Conservation (phyloP, 2,797 vertebrate genomes). For the Enteromius unitaeniatus region DNA sequence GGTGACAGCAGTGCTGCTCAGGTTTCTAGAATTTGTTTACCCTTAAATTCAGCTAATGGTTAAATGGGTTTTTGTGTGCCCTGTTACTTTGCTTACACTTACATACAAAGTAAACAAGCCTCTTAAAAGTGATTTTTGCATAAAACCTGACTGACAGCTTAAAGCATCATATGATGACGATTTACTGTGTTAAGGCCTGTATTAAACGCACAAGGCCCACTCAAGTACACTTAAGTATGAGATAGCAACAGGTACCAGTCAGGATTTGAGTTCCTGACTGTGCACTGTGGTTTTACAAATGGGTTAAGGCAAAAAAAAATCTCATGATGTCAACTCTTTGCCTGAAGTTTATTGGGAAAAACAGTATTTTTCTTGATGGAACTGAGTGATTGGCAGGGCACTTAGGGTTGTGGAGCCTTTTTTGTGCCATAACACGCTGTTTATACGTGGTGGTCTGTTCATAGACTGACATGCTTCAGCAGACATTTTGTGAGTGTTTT, state of each 20-base stretch:
- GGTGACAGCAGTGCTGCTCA: background rate
- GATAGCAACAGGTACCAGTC: conserved; percentile 2
- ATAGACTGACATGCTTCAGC: conserved; percentile 30
- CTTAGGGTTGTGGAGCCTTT: conserved; percentile 32
- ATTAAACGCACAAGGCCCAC: background rate
- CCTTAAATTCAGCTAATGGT: background rate
- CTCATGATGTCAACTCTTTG: background rate
- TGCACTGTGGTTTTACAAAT: conserved; percentile 14
- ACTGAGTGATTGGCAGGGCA: conserved; percentile 28
- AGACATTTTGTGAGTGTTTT: conserved; percentile 10
- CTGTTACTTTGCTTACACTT: background rate
- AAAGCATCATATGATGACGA: background rate
- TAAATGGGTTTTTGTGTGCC: background rate
- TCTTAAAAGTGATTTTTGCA: background rate
- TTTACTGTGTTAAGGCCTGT: conserved; percentile 4
- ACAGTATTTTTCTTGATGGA: conserved; percentile 8
- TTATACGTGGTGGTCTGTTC: conserved; percentile 36
- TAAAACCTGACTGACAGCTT: background rate
- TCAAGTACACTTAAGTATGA: background rate
- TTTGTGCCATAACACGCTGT: conserved; percentile 28
- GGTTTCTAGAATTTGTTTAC: background rate
- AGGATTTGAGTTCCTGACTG: conserved; percentile 21
- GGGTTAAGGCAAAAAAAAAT: conserved; percentile 27
- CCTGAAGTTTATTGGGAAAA: background rate
- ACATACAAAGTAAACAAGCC: background rate